phyloP scores from a whole-genome alignment of 2,888 invertebrate genomes.

The Galeruca laticollis region DNA sequence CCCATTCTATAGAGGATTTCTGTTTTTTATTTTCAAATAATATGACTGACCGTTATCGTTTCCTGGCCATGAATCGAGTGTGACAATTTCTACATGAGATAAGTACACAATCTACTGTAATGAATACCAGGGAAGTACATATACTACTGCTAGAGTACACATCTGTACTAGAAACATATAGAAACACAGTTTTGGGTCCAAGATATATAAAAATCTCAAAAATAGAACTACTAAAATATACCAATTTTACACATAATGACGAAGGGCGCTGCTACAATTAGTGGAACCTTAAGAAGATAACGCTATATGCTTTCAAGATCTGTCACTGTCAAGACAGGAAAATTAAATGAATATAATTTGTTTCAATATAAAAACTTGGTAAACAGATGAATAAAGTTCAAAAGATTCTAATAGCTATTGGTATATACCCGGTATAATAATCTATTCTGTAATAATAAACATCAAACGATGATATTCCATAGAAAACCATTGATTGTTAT shows the following conservation, averaged over 20 bases:
- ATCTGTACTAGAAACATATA: not conserved
- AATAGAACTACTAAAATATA: too few relatives aligned
- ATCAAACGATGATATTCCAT: slow-evolving; percentile 39
- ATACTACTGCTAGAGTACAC: not conserved
- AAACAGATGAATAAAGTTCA: too few relatives aligned
- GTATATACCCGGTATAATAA: slow-evolving; percentile 26
- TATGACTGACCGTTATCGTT: slow-evolving; percentile 36
- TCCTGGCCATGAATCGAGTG: slow-evolving; percentile 41
- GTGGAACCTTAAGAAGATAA: too few relatives aligned
- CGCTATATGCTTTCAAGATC: too few relatives aligned
- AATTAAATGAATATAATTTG: too few relatives aligned
- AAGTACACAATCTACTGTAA: slow-evolving; percentile 37
- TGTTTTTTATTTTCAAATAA: slow-evolving; percentile 35
- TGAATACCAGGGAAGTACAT: slow-evolving; percentile 27
- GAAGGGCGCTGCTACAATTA: too few relatives aligned
- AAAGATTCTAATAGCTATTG: not conserved
- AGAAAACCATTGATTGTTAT: slow-evolving; percentile 52
- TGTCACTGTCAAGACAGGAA: too few relatives aligned
- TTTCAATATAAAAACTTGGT: too few relatives aligned
- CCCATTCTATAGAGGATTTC: slow-evolving; percentile 39
- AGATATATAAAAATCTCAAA: not conserved
- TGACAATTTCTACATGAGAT: slow-evolving; percentile 38
- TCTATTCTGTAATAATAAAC: slow-evolving; percentile 32
- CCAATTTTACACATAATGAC: too few relatives aligned
- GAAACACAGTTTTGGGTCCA: not conserved